These are phyloP conservation scores for Caenorhabditis sp. DNA, from an alignment of 2,888 invertebrate genomes.

Conservation along the genomic window DNA sequence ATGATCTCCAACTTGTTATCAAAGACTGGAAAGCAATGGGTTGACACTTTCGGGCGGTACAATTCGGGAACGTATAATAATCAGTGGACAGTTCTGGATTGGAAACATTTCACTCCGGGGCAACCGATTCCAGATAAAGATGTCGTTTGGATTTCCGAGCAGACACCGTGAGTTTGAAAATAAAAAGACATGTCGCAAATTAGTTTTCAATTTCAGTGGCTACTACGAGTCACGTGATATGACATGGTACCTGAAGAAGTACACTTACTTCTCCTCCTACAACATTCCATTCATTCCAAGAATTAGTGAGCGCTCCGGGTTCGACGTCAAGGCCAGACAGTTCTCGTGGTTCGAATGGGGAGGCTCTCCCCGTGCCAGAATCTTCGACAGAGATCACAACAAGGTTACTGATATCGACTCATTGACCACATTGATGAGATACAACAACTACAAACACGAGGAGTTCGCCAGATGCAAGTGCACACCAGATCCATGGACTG, in stretches of 20 bases:
- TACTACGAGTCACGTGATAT: slow-evolving; percentile 77
- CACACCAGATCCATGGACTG: slow-evolving; percentile 87
- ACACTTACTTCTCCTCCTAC: slow-evolving; percentile 89
- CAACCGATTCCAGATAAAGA: slow-evolving; percentile 83
- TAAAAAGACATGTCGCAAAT: too few relatives aligned
- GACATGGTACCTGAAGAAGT: slow-evolving; percentile 83
- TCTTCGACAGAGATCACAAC: slow-evolving; percentile 85
- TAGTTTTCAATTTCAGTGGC: slow-evolving; percentile 64
- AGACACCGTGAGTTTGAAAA: slow-evolving; percentile 85
- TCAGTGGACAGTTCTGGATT: slow-evolving; percentile 87
- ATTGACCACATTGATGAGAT: slow-evolving; percentile 87
- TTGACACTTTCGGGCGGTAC: slow-evolving; percentile 86
- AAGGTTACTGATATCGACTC: slow-evolving; percentile 86
- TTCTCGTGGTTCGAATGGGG: slow-evolving; percentile 87
- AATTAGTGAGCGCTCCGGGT: slow-evolving; percentile 87
- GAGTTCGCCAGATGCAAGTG: slow-evolving; percentile 87
- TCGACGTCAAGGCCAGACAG: slow-evolving; percentile 84
- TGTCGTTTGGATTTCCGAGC: slow-evolving; percentile 90
- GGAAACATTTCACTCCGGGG: slow-evolving; percentile 86
- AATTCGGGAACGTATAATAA: slow-evolving; percentile 92
- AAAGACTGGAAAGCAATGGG: slow-evolving; percentile 81
- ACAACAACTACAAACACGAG: slow-evolving; percentile 88
- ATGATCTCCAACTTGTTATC: slow-evolving; percentile 91
- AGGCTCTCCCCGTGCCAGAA: slow-evolving; percentile 84
- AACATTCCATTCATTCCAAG: slow-evolving; percentile 87